Evolutionary conservation across 2,888 invertebrate genomes (phyloP), one percentile per base, ranked within the genome.

Genomic region (Parasteatoda lunata): DNA sequence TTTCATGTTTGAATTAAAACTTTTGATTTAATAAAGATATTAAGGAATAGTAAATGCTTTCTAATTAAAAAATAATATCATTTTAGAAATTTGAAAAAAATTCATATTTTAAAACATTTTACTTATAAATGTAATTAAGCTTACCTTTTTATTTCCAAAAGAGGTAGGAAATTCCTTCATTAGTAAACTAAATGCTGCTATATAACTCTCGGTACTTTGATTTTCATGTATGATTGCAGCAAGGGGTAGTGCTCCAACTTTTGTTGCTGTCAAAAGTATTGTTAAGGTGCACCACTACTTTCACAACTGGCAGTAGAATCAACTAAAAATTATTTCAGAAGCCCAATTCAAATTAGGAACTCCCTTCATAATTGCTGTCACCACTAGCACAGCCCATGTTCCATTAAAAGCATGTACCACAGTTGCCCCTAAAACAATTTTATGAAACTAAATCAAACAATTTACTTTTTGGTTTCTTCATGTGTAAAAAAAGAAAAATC

Each of bases 271-370:
- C 13, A 71, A 49, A 48, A 71, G 49, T n/a, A 71, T 51, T 5
- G 71, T 71, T 4, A 71, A n/a, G n/a, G 48, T n/a, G n/a, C 13
- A 48, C 11, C 49, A n/a, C 49, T 71, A 11, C 49, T 49, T 71
- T 71, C 71, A 71, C 71, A 71, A 48, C 71, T 71, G 71, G 9
- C 48, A 71, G 71, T 71, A 0, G 71, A 71, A 51, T 48, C 49
- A 1, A 70, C 47, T n/a, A 70, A 70, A 70, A 45, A 70, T 70
- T 8, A 70, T 47, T 13, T 70, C 70, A 7, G 30, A 47, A 2
- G 70, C 6, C 8, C 45, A 70, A 7, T 70, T 13, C 13, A 70
- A 47, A 6, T 45, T 70, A 8, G 0, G 30, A 30, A 30, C 30
- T 30, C 30, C 2, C 30, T 30, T 30, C 30, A 30, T 30, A 30